Evolutionary conservation across 2,797 vertebrate genomes (phyloP), one percentile per base, ranked within the genome.

Genomic region (Silurus aristotelis): DNA sequence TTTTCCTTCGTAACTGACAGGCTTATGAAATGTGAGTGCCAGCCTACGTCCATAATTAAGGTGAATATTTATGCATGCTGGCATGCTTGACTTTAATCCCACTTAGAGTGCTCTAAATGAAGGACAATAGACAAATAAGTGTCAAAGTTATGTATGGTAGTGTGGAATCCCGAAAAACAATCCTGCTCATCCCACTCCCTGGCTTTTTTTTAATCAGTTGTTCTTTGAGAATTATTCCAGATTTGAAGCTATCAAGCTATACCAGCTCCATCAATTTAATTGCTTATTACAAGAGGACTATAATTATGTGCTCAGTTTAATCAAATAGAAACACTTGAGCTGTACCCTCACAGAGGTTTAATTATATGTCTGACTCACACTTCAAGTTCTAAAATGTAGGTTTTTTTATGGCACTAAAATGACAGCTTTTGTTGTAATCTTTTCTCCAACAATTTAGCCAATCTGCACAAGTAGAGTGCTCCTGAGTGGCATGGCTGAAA

Each of bases 271-370:
- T 88, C 85, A 76, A 52, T 88, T 61, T 83, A 89, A 87, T 87
- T 86, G 82, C 79, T 77, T 77, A 86, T 81, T 84, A 86, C 75
- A 86, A 77, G 80, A 89, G 81, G 84, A 58, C 77, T 89, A 79
- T 88, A 88, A 89, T 89, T 88, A 86, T 87, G 82, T 87, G 78
- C 80, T 88, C 83, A 83, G 87, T 87, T 86, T 83, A 88, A 88
- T 88, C 84, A 80, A 83, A 83, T 75, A 84, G 82, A 38, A 86
- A 89, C 82, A 83, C 82, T 87, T 85, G 78, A 89, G 83, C 79
- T 27, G 68, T 63, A 66, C 77, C 77, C 82, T 84, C 84, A 88
- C 77, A 67, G 82, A 80, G 38, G n/a, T 72, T 81, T 83, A 61
- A 87, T 84, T 86, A 83, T 63, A 80, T 87, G 85, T 86, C 83